A percentile compares a stretch with the other conserved stretches of the same genome.
Conservation (phyloP, 2,888 invertebrate genomes). For the Chirona hameri region DNA sequence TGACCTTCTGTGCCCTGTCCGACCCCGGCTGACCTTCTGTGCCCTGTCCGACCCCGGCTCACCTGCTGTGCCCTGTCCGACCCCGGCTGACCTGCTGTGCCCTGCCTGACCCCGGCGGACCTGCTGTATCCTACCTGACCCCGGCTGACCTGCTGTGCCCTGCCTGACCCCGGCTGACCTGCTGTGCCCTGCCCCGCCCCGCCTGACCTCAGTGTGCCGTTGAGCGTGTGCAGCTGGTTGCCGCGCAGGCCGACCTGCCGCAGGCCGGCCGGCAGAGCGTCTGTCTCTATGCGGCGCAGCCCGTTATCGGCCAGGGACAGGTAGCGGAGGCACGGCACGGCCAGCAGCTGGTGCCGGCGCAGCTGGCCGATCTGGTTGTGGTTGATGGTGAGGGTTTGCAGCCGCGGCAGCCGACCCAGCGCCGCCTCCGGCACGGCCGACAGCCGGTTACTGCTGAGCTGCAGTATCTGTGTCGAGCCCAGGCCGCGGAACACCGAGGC, state of each 20-base stretch:
- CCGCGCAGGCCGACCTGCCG: not conserved
- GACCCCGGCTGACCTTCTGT: too few relatives aligned
- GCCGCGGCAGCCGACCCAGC: not conserved
- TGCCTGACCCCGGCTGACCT: too few relatives aligned
- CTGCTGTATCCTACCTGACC: too few relatives aligned
- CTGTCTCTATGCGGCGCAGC: not conserved
- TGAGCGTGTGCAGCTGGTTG: not conserved
- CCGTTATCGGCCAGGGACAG: conserved; percentile 7
- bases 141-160: too few relatives aligned
- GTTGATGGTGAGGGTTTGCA: not conserved
- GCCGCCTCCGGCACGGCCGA: not conserved
- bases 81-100: too few relatives aligned
- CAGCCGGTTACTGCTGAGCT: not conserved
- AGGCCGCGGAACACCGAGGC: not conserved
- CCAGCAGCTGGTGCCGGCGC: not conserved
- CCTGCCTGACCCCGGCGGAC: too few relatives aligned
- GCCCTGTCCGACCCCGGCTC: too few relatives aligned
- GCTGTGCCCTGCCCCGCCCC: too few relatives aligned
- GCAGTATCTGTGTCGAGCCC: not conserved
- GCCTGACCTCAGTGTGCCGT: not conserved
- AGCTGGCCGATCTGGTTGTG: not conserved
- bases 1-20: too few relatives aligned
- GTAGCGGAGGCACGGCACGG: not conserved
- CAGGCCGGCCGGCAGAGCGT: not conserved
- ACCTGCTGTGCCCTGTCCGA: too few relatives aligned